These are phyloP conservation scores for Chromobotia macracanthus DNA, from an alignment of 2,797 vertebrate genomes.

Conservation along the genomic window DNA sequence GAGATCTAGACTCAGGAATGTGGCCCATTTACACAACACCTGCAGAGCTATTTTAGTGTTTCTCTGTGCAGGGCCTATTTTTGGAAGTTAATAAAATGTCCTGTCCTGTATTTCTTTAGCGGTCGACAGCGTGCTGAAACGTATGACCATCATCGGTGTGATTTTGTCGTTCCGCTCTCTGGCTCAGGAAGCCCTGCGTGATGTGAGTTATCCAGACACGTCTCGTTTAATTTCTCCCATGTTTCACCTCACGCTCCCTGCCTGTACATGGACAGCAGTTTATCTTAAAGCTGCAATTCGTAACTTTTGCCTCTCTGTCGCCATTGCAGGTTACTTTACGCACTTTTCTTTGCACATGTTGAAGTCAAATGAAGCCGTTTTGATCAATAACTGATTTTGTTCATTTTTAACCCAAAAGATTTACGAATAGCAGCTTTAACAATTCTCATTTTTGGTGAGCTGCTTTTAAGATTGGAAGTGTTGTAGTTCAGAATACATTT, in stretches of 20 bases:
- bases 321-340: too few relatives aligned
- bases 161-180: constrained; percentile 97
- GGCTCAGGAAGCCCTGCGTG: constrained; percentile 95
- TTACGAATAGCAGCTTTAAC: too few relatives aligned
- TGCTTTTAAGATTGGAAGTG: too few relatives aligned
- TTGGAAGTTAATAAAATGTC: background rate
- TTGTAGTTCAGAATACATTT: too few relatives aligned
- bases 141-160: constrained; percentile 98
- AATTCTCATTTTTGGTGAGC: too few relatives aligned
- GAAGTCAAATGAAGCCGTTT: too few relatives aligned
- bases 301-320: too few relatives aligned
- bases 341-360: too few relatives aligned
- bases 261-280: background rate
- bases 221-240: background rate
- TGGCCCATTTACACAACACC: constrained; percentile 2
- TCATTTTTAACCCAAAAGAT: too few relatives aligned
- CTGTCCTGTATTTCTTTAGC: background rate
- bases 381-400: too few relatives aligned
- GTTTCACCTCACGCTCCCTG: background rate
- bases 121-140: constrained; percentile 95
- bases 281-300: too few relatives aligned
- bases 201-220: constrained; percentile 80
- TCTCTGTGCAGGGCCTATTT: background rate
- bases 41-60: constrained; percentile 32
- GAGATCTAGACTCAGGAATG: background rate